Percentiles rank a stretch among this genome's conserved stretches.
phyloP scores from a whole-genome alignment of 2,797 vertebrate species.

The Platyrinchus mystaceus region DNA sequence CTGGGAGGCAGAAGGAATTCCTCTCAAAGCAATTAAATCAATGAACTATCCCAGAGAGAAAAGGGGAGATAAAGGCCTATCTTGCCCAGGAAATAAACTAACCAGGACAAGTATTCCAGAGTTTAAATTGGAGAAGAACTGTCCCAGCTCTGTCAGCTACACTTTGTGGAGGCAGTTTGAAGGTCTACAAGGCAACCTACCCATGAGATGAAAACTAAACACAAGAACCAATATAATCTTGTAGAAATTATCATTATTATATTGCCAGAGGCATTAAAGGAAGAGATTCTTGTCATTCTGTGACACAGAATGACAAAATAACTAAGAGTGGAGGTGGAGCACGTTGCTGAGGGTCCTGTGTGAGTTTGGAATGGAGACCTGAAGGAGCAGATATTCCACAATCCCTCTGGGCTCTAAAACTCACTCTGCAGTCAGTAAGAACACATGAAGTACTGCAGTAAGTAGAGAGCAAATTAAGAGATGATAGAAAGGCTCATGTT shows the following conservation, averaged over 20 bases:
- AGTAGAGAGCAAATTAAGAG: neutral
- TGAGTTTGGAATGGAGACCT: neutral
- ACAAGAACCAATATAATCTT: neutral
- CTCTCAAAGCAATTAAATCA: neutral
- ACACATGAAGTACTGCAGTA: neutral
- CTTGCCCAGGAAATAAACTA: neutral
- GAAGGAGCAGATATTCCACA: neutral
- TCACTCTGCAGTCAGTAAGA: neutral
- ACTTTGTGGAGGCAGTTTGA: neutral
- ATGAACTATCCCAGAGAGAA: neutral
- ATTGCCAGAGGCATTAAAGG: neutral
- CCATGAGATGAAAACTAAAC: neutral
- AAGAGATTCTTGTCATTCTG: neutral
- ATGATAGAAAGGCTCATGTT: neutral
- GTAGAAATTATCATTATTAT: rapidly evolving
- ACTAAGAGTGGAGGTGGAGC: neutral
- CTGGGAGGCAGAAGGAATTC: neutral
- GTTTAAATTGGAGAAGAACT: neutral
- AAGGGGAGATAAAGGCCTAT: neutral
- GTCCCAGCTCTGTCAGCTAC: neutral
- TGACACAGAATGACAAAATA: neutral
- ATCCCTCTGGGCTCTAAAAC: neutral
- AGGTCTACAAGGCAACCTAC: neutral
- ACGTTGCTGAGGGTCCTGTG: neutral
- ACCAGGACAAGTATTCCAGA: neutral